Base-by-base conservation (phyloP, 2,113 vertebrate genomes). In the Barbus barbus region DNA sequence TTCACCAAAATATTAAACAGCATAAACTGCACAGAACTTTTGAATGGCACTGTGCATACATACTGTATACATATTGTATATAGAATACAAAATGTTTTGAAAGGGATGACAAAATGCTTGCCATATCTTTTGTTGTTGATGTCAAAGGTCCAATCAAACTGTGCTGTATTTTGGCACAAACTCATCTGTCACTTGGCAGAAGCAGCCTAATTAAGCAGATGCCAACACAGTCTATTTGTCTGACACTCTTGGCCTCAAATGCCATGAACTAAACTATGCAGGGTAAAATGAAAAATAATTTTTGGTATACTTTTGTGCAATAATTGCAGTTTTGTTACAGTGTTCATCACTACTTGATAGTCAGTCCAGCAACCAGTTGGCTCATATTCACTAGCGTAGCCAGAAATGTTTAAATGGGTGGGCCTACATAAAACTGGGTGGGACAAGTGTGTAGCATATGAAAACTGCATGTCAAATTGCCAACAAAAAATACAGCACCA, bases 141-240 rank as follows among this genome's bases (percentile, higher is more conserved):
- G 36, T 71, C 36, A n/a, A 41, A n/a, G 36, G 20, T 41, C 9
- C 22, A 71, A 41, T 41, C 36, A 7, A 41, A 71, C 33, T 13
- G 9, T 71, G 36, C 4, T 71, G 38, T 13, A 71, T 41, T 41
- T 71, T 71, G 67, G 36, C 36, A 13, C 22, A 12, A 71, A 41
- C 4, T 41, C 11, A 6, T 71, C 22, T 7, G 11, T 71, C 36
- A 41, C 33, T 71, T 71, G 24, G 36, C 36, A 71, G 36, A 71
- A 71, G 67, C 36, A 24, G 67, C 22, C 31, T 71, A 72, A 72
- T 72, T 72, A 44, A 72, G 36, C 36, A 72, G 36, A 72, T 72
- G 11, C 22, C 36, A 44, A 44, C 22, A 72, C 0, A 1, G 22
- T 24, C 69, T 44, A n/a, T 71, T 71, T 71, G 3, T 71, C 67